A percentile compares a stretch with the other conserved stretches of the same genome.
phyloP scores from a whole-genome alignment of 2,797 vertebrate genomes.

The Cirrhinus mrigala region DNA sequence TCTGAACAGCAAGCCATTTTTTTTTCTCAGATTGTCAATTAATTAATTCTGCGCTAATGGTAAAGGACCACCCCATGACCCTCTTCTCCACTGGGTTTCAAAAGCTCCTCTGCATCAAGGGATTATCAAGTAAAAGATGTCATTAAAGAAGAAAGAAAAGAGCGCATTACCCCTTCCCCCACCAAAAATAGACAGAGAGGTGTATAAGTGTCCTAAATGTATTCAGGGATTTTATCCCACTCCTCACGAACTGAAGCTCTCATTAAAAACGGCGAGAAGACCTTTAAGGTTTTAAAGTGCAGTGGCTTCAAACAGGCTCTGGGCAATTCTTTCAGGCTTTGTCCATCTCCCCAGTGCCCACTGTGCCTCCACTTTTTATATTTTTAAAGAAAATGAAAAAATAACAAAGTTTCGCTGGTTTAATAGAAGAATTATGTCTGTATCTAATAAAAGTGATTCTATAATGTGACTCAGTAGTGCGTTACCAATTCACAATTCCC shows the following conservation, averaged over 20 bases:
- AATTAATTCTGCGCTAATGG: constrained; percentile 58
- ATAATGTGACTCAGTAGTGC: constrained; percentile 1
- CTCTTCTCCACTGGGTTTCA: constrained; percentile 35
- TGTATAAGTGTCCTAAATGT: constrained; percentile 25
- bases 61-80: constrained; percentile 39
- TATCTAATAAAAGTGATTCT: constrained; percentile 12
- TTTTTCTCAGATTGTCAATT: constrained; percentile 26
- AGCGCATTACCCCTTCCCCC: constrained; percentile 48
- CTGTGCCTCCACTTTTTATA: background rate
- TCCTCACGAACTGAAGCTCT: constrained; percentile 45
- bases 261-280: constrained; percentile 54
- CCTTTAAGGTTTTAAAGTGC: constrained; percentile 49
- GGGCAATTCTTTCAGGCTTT: constrained; percentile 42
- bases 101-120: constrained; percentile 51
- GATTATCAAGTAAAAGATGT: constrained; percentile 58
- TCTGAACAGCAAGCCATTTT: constrained; percentile 38
- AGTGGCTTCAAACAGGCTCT: constrained; percentile 31
- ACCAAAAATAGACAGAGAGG: constrained; percentile 34
- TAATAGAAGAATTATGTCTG: constrained; percentile 9
- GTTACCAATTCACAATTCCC: constrained; percentile 5
- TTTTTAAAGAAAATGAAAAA: constrained; percentile 47
- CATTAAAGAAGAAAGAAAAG: constrained; percentile 57
- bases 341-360: constrained; percentile 1
- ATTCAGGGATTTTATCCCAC: constrained; percentile 44
- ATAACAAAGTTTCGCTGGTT: constrained; percentile 19